Evolutionary conservation across 23 tunicate genomes (phyloP).

Genomic region (Phallusia fumigata): DNA sequence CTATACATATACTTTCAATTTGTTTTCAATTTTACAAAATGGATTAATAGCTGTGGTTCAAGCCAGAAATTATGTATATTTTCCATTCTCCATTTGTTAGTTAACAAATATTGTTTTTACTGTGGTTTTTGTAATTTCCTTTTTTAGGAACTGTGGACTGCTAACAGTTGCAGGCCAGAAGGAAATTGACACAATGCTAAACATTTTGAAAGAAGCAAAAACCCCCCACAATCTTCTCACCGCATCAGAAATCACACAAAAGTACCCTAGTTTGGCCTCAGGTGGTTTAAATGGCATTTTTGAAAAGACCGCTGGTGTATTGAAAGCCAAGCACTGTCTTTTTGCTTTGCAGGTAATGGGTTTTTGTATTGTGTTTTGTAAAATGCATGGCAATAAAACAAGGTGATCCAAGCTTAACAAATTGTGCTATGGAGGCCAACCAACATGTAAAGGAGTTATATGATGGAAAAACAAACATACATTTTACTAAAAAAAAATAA

Average conservation of each 20-base stretch:
- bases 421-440: no score
- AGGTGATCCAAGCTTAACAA: no score
- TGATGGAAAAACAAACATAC: no score
- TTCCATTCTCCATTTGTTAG: no score
- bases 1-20: no score
- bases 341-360: conserved; percentile 44
- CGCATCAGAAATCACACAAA: conserved; percentile 13
- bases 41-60: no score
- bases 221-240: not conserved
- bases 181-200: not conserved
- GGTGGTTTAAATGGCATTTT: conserved; percentile 27
- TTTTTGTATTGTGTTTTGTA: not conserved
- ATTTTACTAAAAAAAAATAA: no score
- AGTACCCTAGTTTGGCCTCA: conserved; percentile 38
- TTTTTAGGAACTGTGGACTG: conserved; percentile 2
- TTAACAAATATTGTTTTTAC: no score
- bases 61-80: no score
- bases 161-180: not conserved
- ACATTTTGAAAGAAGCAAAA: not conserved
- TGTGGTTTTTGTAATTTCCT: not conserved
- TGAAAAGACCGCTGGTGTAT: conserved; percentile 57
- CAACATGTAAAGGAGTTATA: no score
- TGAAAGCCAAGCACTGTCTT: conserved; percentile 59
- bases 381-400: no score
- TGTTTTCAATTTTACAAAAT: no score